Conservation (phyloP, 2,113 vertebrate species). For the Planiliza haematocheilus region DNA sequence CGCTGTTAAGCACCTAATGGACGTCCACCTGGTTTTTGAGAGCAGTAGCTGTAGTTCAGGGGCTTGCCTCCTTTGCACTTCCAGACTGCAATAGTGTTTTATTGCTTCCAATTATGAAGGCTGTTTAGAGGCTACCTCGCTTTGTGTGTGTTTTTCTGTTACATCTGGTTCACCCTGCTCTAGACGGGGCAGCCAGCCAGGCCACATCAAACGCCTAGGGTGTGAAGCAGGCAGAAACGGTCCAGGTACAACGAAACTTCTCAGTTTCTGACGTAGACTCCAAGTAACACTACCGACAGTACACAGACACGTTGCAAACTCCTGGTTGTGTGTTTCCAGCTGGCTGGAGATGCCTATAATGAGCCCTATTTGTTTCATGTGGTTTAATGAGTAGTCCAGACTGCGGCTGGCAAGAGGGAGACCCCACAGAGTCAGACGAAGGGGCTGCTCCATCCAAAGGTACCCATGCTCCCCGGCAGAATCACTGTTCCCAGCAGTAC, state of each 20-base stretch:
- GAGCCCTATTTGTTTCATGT: slow-evolving; percentile 83
- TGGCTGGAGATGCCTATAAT: slow-evolving; percentile 65
- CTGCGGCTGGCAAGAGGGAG: slow-evolving; percentile 70
- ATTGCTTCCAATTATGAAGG: slow-evolving; percentile 83
- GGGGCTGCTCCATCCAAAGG: slow-evolving; percentile 65
- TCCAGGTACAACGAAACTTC: slow-evolving; percentile 55
- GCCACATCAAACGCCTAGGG: slow-evolving; percentile 72
- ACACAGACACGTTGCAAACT: slow-evolving; percentile 10
- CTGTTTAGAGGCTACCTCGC: slow-evolving; percentile 79
- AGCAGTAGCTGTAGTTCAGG: slow-evolving; percentile 68
- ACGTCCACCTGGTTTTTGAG: slow-evolving; percentile 79
- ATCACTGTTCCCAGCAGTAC: slow-evolving; percentile 74
- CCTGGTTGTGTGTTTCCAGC: slow-evolving; percentile 33
- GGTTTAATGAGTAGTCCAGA: slow-evolving; percentile 78
- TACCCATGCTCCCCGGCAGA: slow-evolving; percentile 50
- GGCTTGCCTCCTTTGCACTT: slow-evolving; percentile 72
- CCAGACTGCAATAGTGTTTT: slow-evolving; percentile 80
- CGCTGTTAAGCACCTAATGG: slow-evolving; percentile 81
- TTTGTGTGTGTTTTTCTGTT: slow-evolving; percentile 74
- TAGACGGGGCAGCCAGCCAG: slow-evolving; percentile 59
- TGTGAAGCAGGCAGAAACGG: slow-evolving; percentile 56
- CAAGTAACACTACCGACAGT: slow-evolving; percentile 4
- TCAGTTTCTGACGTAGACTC: slow-evolving; percentile 31
- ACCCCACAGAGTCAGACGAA: slow-evolving; percentile 74
- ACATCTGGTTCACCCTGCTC: slow-evolving; percentile 73